Evolutionary conservation across 2,797 vertebrate genomes (phyloP).

Genomic region (Darevskia mixta): DNA sequence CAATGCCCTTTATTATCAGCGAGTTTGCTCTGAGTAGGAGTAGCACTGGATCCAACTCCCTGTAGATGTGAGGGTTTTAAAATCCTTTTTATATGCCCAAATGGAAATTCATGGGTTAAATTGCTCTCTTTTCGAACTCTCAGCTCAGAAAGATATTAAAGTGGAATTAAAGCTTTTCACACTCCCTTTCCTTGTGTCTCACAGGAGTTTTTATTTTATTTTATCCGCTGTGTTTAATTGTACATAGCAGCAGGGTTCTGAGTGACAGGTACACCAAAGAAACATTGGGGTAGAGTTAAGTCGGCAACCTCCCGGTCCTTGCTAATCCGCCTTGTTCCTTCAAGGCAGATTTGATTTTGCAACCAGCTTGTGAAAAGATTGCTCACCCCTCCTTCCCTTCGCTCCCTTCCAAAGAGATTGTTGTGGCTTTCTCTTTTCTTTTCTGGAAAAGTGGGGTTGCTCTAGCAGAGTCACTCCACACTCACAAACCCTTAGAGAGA

Average conservation of each 20-base stretch:
- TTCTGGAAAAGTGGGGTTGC: constrained; percentile 94
- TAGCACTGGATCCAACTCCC: too few species aligned
- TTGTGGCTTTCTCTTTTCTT: constrained; percentile 81
- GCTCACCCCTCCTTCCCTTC: constrained; percentile 45
- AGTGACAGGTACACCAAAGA: constrained; percentile 91
- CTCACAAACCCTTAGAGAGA: constrained; percentile 88
- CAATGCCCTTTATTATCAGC: too few species aligned
- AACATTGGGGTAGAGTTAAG: constrained; percentile 86
- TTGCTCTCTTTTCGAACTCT: constrained; percentile 93
- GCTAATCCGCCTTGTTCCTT: constrained; percentile 97
- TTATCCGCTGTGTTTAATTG: constrained; percentile 88
- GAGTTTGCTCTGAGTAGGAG: too few species aligned
- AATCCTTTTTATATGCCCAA: constrained; percentile 37
- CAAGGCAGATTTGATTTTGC: constrained; percentile 96
- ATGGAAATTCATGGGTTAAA: constrained; percentile 83
- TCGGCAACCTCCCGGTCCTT: constrained; percentile 92
- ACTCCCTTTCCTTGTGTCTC: constrained; percentile 89
- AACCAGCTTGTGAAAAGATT: constrained; percentile 91
- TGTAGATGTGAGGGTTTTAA: too few species aligned
- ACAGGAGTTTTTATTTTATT: constrained; percentile 73
- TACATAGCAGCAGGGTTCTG: constrained; percentile 91
- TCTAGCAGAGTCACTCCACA: constrained; percentile 95
- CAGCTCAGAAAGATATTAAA: constrained; percentile 98
- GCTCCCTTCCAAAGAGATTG: constrained; percentile 86
- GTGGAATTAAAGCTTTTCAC: constrained; percentile 94